These are phyloP conservation scores for Gila orcuttii DNA, from an alignment of 2,113 vertebrate genomes.

Conservation along the genomic window DNA sequence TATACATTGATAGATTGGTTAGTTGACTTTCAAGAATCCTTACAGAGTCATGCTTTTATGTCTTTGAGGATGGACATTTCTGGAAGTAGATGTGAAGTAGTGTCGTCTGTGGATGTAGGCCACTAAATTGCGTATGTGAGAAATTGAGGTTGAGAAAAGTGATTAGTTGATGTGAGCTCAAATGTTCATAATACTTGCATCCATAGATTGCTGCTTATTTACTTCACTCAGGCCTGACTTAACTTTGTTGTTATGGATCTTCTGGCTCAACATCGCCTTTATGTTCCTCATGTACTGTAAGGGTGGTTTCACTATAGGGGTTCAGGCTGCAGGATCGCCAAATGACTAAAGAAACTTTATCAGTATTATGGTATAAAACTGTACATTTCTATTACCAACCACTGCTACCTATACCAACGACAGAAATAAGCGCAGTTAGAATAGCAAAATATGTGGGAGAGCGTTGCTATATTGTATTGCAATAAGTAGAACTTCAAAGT, in stretches of 20 bases:
- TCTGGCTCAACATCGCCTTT: conserved; percentile 26
- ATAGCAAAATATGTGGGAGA: too few relatives aligned
- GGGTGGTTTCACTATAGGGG: too few relatives aligned
- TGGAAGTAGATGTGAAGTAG: neutral
- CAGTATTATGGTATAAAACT: too few relatives aligned
- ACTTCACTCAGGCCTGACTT: conserved; percentile 43
- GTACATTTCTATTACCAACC: too few relatives aligned
- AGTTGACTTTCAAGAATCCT: neutral
- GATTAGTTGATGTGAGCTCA: conserved; percentile 14
- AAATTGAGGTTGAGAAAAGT: conserved; percentile 1
- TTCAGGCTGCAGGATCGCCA: too few relatives aligned
- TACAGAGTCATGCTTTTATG: neutral
- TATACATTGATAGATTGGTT: neutral
- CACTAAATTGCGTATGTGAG: neutral
- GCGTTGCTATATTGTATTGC: too few relatives aligned
- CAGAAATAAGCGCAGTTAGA: too few relatives aligned
- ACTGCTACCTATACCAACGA: too few relatives aligned
- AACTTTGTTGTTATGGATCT: conserved; percentile 49
- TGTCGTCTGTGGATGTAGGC: neutral
- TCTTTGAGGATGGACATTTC: neutral
- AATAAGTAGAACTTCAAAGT: too few relatives aligned
- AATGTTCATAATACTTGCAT: conserved; percentile 31
- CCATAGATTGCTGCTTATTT: conserved; percentile 15
- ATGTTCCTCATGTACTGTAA: conserved; percentile 12
- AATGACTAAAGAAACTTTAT: too few relatives aligned